Base-by-base conservation (phyloP, 1,140 invertebrate species). In the Leptopilina boulardi region DNA sequence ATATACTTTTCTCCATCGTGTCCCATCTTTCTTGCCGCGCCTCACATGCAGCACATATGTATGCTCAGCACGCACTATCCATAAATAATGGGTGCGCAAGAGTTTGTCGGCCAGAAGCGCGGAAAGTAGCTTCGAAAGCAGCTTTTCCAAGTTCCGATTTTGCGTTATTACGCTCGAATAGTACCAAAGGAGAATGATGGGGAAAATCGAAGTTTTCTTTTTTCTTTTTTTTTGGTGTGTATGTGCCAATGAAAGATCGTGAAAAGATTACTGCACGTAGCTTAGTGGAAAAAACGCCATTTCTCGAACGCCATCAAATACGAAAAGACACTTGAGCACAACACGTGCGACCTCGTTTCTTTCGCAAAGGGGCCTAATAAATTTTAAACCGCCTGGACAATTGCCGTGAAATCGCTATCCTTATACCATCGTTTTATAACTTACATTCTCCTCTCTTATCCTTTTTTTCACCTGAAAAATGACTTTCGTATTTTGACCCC, bases 121-220 rank as follows among this genome's bases (percentile, higher is more conserved):
- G 82, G 81, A 82, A 86, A 87, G 83, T 84, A 83, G 83, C 85
- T 83, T 82, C 73, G 78, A 86, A 83, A 86, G 85, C 80, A 81
- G 78, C 82, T 85, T 34, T 34, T 85, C 81, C 83, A 79, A 84
- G 74, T 85, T 85, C 75, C 76, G 82, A 87, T 87, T 87, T 86
- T 86, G 83, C 84, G 83, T 88, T 89, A 88, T 89, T 86, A 87
- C 83, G 86, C 83, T 82, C 75, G 74, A 71, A 72, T 72, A 54
- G 44, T 51, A n/a, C 3, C 34, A 9, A 18, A 21, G 41, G 47
- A n/a, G 2, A 15, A 54, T 41, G 21, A 44, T 5, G 26, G 9
- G 23, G n/a, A 15, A 18, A 30, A 19, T 66, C 23, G 3, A 70
- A 42, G 23, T 13, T 44, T 30, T 18, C 4, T 19, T 18, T 38